Percentiles rank a stretch among this genome's conserved stretches.
Evolutionary conservation across 2,113 vertebrate species (phyloP).

Genomic region (Tetrax tetrax): DNA sequence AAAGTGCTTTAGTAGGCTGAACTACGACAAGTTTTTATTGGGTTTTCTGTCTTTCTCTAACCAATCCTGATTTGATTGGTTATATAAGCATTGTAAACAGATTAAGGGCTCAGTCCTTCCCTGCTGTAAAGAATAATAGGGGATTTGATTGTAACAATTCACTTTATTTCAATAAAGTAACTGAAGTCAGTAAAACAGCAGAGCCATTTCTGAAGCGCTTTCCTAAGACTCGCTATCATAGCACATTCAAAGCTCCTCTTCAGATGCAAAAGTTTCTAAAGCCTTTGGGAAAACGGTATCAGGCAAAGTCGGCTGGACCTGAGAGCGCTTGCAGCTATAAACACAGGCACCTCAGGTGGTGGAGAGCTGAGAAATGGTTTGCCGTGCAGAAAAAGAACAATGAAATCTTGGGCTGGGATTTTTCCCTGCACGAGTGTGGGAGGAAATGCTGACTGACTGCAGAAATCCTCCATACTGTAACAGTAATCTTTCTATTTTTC

Average conservation of each 20-base stretch:
- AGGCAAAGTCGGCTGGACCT: not conserved
- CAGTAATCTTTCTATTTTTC: not conserved
- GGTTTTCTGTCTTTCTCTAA: not conserved
- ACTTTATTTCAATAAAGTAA: not conserved
- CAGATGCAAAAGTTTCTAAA: not conserved
- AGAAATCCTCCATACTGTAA: not conserved
- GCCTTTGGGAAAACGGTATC: not conserved
- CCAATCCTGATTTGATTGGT: not conserved
- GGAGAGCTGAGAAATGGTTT: not conserved
- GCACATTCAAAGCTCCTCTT: not conserved
- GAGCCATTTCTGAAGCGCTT: not conserved
- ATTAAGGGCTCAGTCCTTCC: not conserved
- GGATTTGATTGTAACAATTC: not conserved
- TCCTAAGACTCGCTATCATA: not conserved
- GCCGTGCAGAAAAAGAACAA: not conserved
- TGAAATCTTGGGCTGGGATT: not conserved
- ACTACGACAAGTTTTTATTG: conserved; percentile 1
- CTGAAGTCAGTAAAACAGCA: not conserved
- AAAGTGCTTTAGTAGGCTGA: not conserved
- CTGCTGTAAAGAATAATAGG: not conserved
- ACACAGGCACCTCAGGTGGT: not conserved
- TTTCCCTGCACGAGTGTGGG: not conserved
- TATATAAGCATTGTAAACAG: not conserved
- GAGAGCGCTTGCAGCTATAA: not conserved
- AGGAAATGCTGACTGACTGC: not conserved